Evolutionary conservation across 2,797 vertebrate species (phyloP).

Genomic region (Dipus sagitta): DNA sequence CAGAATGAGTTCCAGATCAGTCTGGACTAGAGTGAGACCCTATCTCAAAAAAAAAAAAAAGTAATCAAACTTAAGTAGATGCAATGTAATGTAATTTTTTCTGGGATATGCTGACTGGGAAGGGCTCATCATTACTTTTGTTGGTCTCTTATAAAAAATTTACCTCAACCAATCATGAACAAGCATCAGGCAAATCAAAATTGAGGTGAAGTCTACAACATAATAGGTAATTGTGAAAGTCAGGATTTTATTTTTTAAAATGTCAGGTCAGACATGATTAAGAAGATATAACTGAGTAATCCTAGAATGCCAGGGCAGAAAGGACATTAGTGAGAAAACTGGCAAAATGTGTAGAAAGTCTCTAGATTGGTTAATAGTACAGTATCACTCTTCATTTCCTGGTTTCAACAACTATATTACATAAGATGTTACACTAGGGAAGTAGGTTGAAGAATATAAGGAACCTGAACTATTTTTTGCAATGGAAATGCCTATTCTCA

Average conservation of each 20-base stretch:
- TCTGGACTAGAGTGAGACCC: too few species aligned
- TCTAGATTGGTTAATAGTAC: neutral
- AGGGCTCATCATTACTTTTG: neutral
- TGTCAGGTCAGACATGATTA: neutral
- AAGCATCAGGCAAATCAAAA: constrained; percentile 42
- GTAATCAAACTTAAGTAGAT: neutral
- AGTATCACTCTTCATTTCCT: neutral
- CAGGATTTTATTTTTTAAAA: neutral
- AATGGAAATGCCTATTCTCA: constrained; percentile 17
- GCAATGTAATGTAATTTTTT: neutral
- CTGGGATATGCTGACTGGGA: neutral
- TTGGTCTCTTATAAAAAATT: neutral
- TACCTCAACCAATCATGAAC: constrained; percentile 34
- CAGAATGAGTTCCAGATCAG: too few species aligned
- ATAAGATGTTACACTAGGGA: neutral
- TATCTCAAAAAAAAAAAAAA: neutral
- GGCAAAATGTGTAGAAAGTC: neutral
- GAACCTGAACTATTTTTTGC: neutral
- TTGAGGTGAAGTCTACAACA: constrained; percentile 2
- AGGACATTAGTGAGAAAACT: neutral
- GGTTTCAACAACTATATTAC: neutral
- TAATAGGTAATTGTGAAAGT: neutral
- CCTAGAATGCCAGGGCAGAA: neutral
- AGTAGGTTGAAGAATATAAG: neutral
- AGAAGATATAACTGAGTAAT: neutral